A percentile compares a stretch with the other conserved stretches of the same genome.
Conservation (phyloP, 2,113 vertebrate genomes). For the Vanacampus margaritifer region DNA sequence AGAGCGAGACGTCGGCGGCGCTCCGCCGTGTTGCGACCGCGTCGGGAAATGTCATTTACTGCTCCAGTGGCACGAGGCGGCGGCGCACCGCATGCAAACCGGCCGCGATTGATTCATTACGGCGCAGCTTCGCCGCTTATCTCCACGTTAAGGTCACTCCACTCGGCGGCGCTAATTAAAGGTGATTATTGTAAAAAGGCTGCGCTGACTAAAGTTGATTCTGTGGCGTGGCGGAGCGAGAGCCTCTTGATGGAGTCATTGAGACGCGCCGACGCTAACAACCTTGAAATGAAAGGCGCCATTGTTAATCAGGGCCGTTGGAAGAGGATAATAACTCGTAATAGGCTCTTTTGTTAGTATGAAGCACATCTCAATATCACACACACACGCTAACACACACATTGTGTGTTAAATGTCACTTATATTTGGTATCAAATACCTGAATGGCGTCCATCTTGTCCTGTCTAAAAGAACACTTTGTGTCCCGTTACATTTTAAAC, state of each 20-base stretch:
- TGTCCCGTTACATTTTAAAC: too few relatives aligned
- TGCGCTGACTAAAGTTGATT: background rate
- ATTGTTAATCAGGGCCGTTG: slow-evolving; percentile 49
- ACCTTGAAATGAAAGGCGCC: slow-evolving; percentile 62
- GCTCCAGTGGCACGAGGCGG: background rate
- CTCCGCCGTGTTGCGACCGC: too few relatives aligned
- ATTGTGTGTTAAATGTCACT: background rate
- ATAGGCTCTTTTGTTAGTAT: slow-evolving; percentile 48
- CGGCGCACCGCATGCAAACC: slow-evolving; percentile 33
- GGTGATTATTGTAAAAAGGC: background rate
- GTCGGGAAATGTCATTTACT: slow-evolving; percentile 33
- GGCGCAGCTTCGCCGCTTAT: slow-evolving; percentile 1
- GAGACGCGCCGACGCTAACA: slow-evolving; percentile 42
- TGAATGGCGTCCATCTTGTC: background rate
- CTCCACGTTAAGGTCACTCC: slow-evolving; percentile 10
- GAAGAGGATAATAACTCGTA: slow-evolving; percentile 47
- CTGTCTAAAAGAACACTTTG: background rate
- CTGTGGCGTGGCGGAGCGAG: background rate
- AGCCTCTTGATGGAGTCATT: slow-evolving; percentile 23
- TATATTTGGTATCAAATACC: too few relatives aligned
- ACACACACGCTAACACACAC: background rate
- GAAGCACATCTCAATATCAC: slow-evolving; percentile 12
- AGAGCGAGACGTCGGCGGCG: background rate
- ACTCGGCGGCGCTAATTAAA: slow-evolving; percentile 8
- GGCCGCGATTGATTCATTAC: slow-evolving; percentile 21